These are phyloP conservation scores for Linhomoeus sp. DNA, from an alignment of 2,888 invertebrate genomes.

Conservation along the genomic window DNA sequence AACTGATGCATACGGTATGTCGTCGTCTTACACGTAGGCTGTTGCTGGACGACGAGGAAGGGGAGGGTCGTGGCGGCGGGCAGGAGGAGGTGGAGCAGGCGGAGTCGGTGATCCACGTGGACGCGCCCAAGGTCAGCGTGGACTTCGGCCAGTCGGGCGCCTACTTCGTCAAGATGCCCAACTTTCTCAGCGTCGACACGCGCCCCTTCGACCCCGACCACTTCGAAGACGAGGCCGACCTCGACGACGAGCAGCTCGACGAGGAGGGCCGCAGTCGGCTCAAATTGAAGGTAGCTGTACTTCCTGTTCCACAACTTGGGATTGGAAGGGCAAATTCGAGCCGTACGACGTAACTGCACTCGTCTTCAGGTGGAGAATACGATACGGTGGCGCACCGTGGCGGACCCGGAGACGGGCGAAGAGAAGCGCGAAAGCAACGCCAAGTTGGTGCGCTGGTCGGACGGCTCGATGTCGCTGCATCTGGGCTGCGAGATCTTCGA, in stretches of 20 bases:
- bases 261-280: conserved; percentile 77
- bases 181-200: conserved; percentile 92
- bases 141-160: not conserved
- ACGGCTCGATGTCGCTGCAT: conserved; percentile 78
- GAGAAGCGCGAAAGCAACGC: conserved; percentile 66
- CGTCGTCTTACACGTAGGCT: no score
- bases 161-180: conserved; percentile 88
- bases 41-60: no score
- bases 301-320: not conserved
- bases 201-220: conserved; percentile 79
- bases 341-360: not conserved
- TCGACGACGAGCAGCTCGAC: conserved; percentile 74
- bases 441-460: conserved; percentile 85
- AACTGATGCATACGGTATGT: no score
- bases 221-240: conserved; percentile 96
- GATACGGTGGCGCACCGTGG: conserved; percentile 64
- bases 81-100: no score
- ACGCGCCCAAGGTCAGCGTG: no score
- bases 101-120: no score
- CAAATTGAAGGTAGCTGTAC: conserved; percentile 32
- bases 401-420: conserved; percentile 30
- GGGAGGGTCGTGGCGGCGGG: no score
- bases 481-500: conserved; percentile 94
- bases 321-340: no score
- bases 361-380: conserved; percentile 71